Evolutionary conservation across 2,113 vertebrate genomes (phyloP), one percentile per base, ranked within the genome.

Genomic region (Vulpes ferrilata): DNA sequence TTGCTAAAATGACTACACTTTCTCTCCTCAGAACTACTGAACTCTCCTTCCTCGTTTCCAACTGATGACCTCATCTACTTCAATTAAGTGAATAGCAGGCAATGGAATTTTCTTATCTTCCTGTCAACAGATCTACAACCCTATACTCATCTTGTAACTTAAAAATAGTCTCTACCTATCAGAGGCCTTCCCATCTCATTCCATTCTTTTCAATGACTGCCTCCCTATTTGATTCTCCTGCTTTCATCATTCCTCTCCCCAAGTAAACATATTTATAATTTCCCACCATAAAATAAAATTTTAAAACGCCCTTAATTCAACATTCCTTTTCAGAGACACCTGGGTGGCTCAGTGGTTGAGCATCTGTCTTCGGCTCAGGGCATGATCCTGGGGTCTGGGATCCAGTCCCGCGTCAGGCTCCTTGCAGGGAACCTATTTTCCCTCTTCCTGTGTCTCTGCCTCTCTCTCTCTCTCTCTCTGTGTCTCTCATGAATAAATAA

Each of bases 31-130:
- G 43, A 78, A 88, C 51, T 94, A 86, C 32, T 76, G 20, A 78
- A 78, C 25, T 67, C 35, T 64, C 57, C 57, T 91, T n/a, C 38
- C 76, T 76, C 48, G 23, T 67, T 83, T 96, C 85, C 30, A 90
- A 80, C 35, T 90, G 79, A 93, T 60, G 60, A 95, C 20, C 78
- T 91, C 43, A 76, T 88, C 60, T 59, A 67, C 15, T 91, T 62
- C 15, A 85, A 0, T 43, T 57, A 80, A 80, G 62, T 15, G 11
- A 79, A 84, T 0, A 38, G 55, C 62, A 73, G 11, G 10, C 53
- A 27, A 79, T 32, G 67, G 11, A 88, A 55, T 53, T 35, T 53
- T 64, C 13, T 79, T 62, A 38, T 60, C 59, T 82, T 92, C 35
- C 82, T 43, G 53, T 7, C n/a, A 83, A 11, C 53, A 83, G 48